These are phyloP conservation scores for Epinotia ramella DNA, from an alignment of 2,888 invertebrate species.

Conservation along the genomic window DNA sequence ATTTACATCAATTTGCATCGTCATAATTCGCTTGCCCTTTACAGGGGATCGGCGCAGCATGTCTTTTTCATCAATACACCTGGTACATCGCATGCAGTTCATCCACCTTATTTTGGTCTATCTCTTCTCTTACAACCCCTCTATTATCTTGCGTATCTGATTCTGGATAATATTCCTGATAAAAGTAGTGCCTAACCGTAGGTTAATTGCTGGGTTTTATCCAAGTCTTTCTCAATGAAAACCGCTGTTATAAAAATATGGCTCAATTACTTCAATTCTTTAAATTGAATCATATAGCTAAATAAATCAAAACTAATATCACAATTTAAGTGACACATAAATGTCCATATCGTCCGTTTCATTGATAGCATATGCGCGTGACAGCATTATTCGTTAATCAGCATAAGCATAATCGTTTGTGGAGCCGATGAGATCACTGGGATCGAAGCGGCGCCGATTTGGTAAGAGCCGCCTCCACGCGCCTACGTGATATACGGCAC, in stretches of 20 bases:
- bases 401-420: slow-evolving; percentile 44
- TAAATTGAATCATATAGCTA: slow-evolving; percentile 20
- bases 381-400: slow-evolving; percentile 32
- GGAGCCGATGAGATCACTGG: slow-evolving; percentile 58
- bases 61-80: too few species aligned
- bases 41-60: too few species aligned
- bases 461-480: slow-evolving; percentile 55
- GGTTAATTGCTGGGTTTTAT: not conserved
- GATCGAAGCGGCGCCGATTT: slow-evolving; percentile 60
- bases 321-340: slow-evolving; percentile 15
- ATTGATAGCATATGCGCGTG: slow-evolving; percentile 25
- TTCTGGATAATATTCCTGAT: too few species aligned
- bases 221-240: not conserved
- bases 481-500: slow-evolving; percentile 45
- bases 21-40: too few species aligned
- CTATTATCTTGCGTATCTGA: too few species aligned
- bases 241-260: too few species aligned
- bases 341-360: slow-evolving; percentile 25
- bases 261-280: not conserved
- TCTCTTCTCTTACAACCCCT: too few species aligned
- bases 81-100: too few species aligned
- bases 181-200: too few species aligned
- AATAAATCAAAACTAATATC: slow-evolving; percentile 9
- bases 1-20: too few species aligned
- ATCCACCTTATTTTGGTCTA: too few species aligned